Percentiles rank a stretch among this genome's conserved stretches.
Conservation (phyloP, 2,797 vertebrate species). For the Halcyon chelicuti region DNA sequence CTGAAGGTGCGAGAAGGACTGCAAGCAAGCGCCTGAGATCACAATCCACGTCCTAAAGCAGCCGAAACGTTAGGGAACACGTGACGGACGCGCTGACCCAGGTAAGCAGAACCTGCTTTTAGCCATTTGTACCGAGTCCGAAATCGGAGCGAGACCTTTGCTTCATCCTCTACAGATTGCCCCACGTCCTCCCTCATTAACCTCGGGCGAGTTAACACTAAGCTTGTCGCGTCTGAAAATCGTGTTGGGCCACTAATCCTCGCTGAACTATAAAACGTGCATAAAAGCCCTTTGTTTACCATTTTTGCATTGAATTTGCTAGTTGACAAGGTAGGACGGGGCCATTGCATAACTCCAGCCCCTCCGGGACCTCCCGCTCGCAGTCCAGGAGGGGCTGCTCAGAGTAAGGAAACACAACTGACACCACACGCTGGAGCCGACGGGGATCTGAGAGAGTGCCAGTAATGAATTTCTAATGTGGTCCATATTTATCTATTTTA, state of each 20-base stretch:
- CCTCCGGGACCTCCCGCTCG: not conserved
- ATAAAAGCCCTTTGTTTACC: constrained; percentile 46
- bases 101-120: not conserved
- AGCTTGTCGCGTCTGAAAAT: not conserved
- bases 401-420: not conserved
- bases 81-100: not conserved
- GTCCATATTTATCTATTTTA: constrained; percentile 66
- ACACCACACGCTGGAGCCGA: not conserved
- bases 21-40: not conserved
- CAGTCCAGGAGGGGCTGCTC: not conserved
- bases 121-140: fast-evolving
- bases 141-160: too few species aligned
- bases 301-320: not conserved
- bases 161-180: not conserved
- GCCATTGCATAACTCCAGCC: not conserved
- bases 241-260: constrained; percentile 17
- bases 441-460: not conserved
- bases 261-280: not conserved
- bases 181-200: not conserved
- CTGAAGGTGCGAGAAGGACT: not conserved
- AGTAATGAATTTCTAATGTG: constrained; percentile 62
- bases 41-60: not conserved
- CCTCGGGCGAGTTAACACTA: not conserved
- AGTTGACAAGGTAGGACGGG: constrained; percentile 46
- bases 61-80: not conserved